Conservation (phyloP, 1,140 invertebrate species). For the Hycleus phaleratus region DNA sequence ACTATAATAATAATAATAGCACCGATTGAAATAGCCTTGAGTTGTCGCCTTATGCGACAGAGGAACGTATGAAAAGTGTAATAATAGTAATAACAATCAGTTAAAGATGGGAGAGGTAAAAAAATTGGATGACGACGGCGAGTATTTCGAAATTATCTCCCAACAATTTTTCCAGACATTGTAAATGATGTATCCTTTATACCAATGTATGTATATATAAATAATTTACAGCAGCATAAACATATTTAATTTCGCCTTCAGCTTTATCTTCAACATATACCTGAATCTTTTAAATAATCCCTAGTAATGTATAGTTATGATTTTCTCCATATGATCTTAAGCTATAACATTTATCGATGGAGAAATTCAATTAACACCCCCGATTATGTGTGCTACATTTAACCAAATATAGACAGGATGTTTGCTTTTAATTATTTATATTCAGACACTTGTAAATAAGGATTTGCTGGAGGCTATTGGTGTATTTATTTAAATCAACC, state of each 20-base stretch:
- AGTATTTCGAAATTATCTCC: slow-evolving; percentile 2
- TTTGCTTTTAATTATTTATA: slow-evolving; percentile 28
- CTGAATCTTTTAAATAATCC: too few relatives aligned
- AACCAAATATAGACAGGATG: slow-evolving; percentile 6
- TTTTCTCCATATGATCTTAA: too few relatives aligned
- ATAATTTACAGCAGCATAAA: slow-evolving; percentile 25
- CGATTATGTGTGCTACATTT: too few relatives aligned
- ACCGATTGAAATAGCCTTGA: slow-evolving; percentile 7
- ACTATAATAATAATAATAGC: too few relatives aligned
- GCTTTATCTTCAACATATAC: too few relatives aligned
- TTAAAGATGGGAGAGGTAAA: too few relatives aligned
- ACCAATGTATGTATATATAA: slow-evolving; percentile 4
- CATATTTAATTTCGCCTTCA: not conserved
- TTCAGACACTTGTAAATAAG: slow-evolving; percentile 20
- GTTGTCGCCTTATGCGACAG: slow-evolving; percentile 5
- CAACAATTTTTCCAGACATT: slow-evolving; percentile 16
- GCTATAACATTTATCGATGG: not conserved
- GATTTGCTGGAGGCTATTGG: slow-evolving; percentile 7
- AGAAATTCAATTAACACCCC: slow-evolving; percentile 8
- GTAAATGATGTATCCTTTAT: slow-evolving; percentile 19
- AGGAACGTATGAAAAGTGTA: not conserved
- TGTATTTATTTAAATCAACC: slow-evolving; percentile 14
- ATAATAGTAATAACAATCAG: not conserved
- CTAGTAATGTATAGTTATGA: too few relatives aligned
- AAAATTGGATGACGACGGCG: too few relatives aligned